A percentile compares a stretch with the other conserved stretches of the same genome.
Evolutionary conservation across 2,888 invertebrate genomes (phyloP).

Genomic region (Trichopoda pennipes): DNA sequence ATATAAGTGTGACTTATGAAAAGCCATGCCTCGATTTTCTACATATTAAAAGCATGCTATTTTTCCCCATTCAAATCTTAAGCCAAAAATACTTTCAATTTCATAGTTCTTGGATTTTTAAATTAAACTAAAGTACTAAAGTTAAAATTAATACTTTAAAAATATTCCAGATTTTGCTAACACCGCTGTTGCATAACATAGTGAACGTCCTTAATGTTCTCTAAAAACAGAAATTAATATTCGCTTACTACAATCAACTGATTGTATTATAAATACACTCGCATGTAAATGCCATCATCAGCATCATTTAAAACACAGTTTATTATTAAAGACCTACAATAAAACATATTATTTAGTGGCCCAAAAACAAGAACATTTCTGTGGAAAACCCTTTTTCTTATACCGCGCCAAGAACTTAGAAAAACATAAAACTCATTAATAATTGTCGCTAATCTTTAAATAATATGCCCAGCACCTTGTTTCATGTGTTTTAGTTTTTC

Average conservation of each 20-base stretch:
- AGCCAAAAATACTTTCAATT: no score
- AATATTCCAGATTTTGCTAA: not conserved
- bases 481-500: not conserved
- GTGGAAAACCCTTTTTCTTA: slow-evolving; percentile 48
- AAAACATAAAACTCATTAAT: slow-evolving; percentile 77
- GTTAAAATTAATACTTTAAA: no score
- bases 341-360: slow-evolving; percentile 16
- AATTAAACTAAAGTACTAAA: no score
- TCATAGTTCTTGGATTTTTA: no score
- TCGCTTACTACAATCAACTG: not conserved
- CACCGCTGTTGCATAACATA: not conserved
- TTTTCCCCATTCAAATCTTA: no score
- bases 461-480: slow-evolving; percentile 16
- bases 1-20: no score
- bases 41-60: no score
- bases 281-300: slow-evolving; percentile 25
- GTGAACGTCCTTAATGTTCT: slow-evolving; percentile 31
- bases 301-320: slow-evolving; percentile 48
- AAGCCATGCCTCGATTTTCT: no score
- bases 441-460: slow-evolving; percentile 68
- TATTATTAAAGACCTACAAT: slow-evolving; percentile 27
- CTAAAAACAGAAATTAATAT: not conserved
- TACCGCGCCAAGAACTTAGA: slow-evolving; percentile 22
- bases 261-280: slow-evolving; percentile 31
- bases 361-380: not conserved